These are phyloP conservation scores for Erynnis tages DNA, from an alignment of 2,888 invertebrate genomes.

Conservation along the genomic window DNA sequence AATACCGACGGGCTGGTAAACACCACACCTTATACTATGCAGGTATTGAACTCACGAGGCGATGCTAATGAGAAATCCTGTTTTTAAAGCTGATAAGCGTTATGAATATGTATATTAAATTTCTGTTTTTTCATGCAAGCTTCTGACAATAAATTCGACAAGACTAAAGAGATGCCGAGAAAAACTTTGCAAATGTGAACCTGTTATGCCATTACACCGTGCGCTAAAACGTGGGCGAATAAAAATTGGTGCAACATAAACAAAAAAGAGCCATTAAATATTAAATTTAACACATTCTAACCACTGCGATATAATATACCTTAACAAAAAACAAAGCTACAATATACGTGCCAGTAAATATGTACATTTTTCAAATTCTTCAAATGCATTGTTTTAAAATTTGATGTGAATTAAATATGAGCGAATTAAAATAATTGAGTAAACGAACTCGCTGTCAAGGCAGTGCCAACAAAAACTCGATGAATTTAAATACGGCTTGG, in stretches of 20 bases:
- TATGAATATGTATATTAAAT: constrained; percentile 11
- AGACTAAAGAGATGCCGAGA: neutral
- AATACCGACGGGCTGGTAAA: constrained; percentile 19
- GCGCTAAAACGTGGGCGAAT: no score
- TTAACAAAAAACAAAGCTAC: neutral
- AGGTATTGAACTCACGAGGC: constrained; percentile 18
- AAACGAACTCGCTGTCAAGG: constrained; percentile 44
- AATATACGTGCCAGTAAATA: neutral
- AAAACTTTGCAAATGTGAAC: neutral
- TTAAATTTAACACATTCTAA: no score
- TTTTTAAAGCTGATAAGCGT: constrained; percentile 8
- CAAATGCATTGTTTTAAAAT: constrained; percentile 13
- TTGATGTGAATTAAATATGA: constrained; percentile 15
- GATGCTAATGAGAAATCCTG: constrained; percentile 17
- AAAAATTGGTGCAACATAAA: no score
- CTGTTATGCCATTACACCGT: no score
- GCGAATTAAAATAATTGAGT: constrained; percentile 16
- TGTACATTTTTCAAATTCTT: constrained; percentile 1
- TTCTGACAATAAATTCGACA: constrained; percentile 1
- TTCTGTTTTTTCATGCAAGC: neutral
- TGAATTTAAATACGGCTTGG: constrained; percentile 28
- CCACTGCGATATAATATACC: neutral
- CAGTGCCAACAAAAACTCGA: constrained; percentile 39
- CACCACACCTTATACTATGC: neutral
- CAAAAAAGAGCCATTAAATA: no score